These are phyloP conservation scores for Protobothrops mucrosquamatus DNA, from an alignment of 2,113 vertebrate species.

Conservation along the genomic window DNA sequence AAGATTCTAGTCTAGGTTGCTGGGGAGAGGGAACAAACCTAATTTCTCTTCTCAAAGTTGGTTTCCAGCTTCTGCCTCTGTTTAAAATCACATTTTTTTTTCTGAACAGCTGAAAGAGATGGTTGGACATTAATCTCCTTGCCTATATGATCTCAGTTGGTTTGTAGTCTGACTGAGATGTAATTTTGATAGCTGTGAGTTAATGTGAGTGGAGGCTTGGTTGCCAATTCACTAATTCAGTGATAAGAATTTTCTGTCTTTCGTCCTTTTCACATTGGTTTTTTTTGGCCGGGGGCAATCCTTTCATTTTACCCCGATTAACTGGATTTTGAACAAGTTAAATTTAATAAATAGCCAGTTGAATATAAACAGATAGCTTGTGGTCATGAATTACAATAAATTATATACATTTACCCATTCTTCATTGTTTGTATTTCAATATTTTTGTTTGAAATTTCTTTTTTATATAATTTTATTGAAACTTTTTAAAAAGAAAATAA, in stretches of 20 bases:
- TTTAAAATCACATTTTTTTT: neutral
- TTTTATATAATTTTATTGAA: no score
- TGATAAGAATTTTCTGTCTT: neutral
- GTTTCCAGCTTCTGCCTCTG: neutral
- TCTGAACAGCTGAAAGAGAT: neutral
- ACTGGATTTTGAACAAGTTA: neutral
- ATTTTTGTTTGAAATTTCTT: neutral
- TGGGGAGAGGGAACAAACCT: neutral
- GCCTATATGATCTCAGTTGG: neutral
- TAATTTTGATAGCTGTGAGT: neutral
- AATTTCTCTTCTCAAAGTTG: neutral
- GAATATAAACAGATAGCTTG: neutral
- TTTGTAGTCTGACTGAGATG: no score
- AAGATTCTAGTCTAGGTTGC: neutral
- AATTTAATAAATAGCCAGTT: neutral
- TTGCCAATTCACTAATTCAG: neutral
- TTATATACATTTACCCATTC: neutral
- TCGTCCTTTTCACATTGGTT: neutral
- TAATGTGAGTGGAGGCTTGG: neutral
- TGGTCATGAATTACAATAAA: neutral
- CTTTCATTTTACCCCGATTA: neutral
- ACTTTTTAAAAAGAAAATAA: no score
- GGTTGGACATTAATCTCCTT: neutral
- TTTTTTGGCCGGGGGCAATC: neutral
- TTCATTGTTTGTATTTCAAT: neutral